Evolutionary conservation across 2,113 vertebrate genomes (phyloP).

Genomic region (Oenanthe melanoleuca): DNA sequence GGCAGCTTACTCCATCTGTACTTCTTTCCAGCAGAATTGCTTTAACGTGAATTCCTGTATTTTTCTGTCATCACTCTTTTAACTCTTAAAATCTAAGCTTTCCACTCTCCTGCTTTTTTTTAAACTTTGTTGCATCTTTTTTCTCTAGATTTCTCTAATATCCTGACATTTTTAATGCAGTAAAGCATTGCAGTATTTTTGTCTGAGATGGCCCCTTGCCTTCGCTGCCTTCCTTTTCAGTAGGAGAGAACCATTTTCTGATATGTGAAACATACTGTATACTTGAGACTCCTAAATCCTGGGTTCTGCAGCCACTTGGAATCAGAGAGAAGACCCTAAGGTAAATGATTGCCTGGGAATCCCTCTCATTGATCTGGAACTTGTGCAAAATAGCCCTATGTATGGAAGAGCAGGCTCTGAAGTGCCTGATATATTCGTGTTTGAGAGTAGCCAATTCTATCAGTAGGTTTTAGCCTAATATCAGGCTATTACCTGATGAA

Average conservation of each 20-base stretch:
- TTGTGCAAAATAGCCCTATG: neutral
- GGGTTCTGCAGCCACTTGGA: neutral
- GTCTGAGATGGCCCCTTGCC: neutral
- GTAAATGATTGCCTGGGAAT: neutral
- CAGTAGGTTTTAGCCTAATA: neutral
- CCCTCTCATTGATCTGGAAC: neutral
- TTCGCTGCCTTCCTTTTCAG: neutral
- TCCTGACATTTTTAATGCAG: neutral
- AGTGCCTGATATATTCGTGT: neutral
- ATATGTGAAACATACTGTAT: neutral
- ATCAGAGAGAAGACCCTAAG: neutral
- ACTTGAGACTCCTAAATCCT: neutral
- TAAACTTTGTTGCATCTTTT: neutral
- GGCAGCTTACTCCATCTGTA: conserved; percentile 20
- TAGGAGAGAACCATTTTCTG: neutral
- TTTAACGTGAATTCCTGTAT: neutral
- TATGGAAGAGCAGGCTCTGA: neutral
- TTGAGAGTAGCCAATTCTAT: neutral
- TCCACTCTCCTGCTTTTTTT: neutral
- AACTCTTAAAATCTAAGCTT: neutral
- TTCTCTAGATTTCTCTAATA: neutral
- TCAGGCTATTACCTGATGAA: neutral
- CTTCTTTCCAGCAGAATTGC: neutral
- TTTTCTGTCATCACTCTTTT: neutral
- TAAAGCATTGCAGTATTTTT: neutral